These are phyloP conservation scores for Ia io DNA, from an alignment of 2,113 vertebrate species.

Conservation along the genomic window DNA sequence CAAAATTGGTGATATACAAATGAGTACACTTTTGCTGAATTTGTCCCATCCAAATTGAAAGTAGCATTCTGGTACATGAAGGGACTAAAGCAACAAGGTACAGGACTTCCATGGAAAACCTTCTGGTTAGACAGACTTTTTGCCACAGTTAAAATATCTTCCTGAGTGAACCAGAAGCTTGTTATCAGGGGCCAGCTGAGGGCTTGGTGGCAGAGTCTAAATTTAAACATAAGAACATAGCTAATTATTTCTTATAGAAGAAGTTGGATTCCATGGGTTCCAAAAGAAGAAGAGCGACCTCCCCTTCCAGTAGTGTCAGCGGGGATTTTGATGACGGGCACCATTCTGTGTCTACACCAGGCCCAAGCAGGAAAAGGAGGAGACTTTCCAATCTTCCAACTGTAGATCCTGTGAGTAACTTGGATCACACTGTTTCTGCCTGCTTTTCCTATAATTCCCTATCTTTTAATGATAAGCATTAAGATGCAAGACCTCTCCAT, in stretches of 20 bases:
- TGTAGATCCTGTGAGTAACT: conserved; percentile 95
- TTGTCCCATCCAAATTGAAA: conserved; percentile 4
- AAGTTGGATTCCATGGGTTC: conserved; percentile 94
- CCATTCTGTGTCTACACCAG: conserved; percentile 89
- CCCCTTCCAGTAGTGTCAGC: conserved; percentile 97
- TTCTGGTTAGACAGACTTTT: background rate
- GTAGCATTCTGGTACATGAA: conserved; percentile 30
- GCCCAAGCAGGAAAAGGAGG: conserved; percentile 94
- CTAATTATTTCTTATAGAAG: conserved; percentile 85
- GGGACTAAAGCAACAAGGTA: background rate
- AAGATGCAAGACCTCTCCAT: background rate
- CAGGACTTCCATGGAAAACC: background rate
- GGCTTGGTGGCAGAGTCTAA: conserved; percentile 54
- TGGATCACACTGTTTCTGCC: background rate
- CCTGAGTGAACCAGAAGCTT: conserved; percentile 24
- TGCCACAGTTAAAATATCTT: background rate
- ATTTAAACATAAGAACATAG: conserved; percentile 81
- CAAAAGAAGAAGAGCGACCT: conserved; percentile 97
- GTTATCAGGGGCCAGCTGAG: background rate
- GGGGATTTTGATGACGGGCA: conserved; percentile 97
- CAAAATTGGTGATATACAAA: background rate
- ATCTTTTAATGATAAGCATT: conserved; percentile 5
- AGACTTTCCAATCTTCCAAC: conserved; percentile 94
- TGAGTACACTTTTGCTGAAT: background rate
- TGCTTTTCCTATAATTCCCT: background rate